Base-by-base conservation (phyloP, 2,888 invertebrate genomes). In the Hyles lineata region DNA sequence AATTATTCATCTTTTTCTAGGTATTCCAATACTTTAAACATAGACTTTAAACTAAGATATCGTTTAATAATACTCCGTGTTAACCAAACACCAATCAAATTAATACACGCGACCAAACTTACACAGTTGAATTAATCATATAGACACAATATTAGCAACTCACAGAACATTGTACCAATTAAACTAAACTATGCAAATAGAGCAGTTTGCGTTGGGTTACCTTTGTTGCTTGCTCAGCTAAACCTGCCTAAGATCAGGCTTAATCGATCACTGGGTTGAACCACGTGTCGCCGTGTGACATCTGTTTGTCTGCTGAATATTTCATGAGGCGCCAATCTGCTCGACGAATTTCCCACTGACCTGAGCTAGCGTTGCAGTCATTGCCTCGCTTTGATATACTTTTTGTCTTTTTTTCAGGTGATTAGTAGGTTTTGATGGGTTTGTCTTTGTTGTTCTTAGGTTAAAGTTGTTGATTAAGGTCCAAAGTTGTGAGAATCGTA, bases 271-370 rank as follows among this genome's bases (percentile, higher is more conserved):
- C 55, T 61, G 23, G 70, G 73, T 74, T 73, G 70, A 63, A 67
- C 74, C 71, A 73, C 70, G 73, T 76, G 76, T 73, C 67, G 43
- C 61, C 62, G 70, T 67, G 76, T 78, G 79, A 76, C 78, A 74
- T 76, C 76, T 79, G 80, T 83, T 79, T 83, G 78, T 76, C 75
- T 75, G 71, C 72, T 85, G 83, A 80, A 85, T 85, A 82, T 83
- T 83, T 79, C 83, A 85, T 85, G 83, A 84, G 79, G 43, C 29
- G 67, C 76, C 75, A 70, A 74, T 70, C 72, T 71, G 77, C 76
- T 77, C 74, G 43, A 58, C 73, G 50, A 60, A 60, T 78, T 74
- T 59, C 73, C 73, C 70, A 71, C 67, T 63, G 72, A 70, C 32
- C 70, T 43, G 73, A 43, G 25, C 21, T 58, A 32, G 15, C 55